phyloP scores from a whole-genome alignment of 2,888 invertebrate species.

The Thecocarcelia acutangulata region DNA sequence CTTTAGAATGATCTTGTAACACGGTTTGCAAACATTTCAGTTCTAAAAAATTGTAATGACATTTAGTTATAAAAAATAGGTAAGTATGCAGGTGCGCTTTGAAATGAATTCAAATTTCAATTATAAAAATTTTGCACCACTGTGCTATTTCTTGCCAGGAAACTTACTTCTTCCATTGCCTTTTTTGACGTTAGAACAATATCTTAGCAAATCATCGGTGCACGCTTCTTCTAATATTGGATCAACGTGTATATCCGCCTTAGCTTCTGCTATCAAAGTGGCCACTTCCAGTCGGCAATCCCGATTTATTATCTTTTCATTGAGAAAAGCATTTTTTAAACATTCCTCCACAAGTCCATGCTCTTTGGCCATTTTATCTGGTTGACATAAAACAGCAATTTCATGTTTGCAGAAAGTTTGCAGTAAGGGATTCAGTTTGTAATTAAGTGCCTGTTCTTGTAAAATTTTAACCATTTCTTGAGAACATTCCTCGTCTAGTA shows the following conservation, averaged over 20 bases:
- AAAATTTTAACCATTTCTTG: conserved; percentile 91
- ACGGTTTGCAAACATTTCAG: conserved; percentile 89
- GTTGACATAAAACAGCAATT: conserved; percentile 85
- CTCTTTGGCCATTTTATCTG: conserved; percentile 76
- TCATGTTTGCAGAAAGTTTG: conserved; percentile 90
- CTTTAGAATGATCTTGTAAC: conserved; percentile 86
- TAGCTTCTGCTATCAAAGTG: conserved; percentile 92
- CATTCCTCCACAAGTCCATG: conserved; percentile 90
- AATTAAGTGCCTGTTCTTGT: conserved; percentile 94
- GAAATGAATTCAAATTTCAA: no score
- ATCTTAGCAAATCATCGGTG: conserved; percentile 90
- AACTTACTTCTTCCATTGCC: conserved; percentile 93
- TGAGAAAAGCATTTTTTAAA: conserved; percentile 90
- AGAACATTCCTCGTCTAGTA: conserved; percentile 89
- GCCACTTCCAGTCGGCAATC: conserved; percentile 93
- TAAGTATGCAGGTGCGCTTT: no score
- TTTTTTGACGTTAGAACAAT: conserved; percentile 89
- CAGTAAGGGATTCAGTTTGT: conserved; percentile 93
- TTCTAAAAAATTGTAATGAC: conserved; percentile 82
- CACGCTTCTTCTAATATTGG: conserved; percentile 95
- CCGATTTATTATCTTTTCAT: conserved; percentile 87
- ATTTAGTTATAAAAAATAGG: not conserved
- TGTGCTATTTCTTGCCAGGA: no score
- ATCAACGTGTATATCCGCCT: conserved; percentile 97
- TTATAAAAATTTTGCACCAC: no score